Conservation (phyloP, 92 coral and sea anemone species). For the Paragorgia papillata region DNA sequence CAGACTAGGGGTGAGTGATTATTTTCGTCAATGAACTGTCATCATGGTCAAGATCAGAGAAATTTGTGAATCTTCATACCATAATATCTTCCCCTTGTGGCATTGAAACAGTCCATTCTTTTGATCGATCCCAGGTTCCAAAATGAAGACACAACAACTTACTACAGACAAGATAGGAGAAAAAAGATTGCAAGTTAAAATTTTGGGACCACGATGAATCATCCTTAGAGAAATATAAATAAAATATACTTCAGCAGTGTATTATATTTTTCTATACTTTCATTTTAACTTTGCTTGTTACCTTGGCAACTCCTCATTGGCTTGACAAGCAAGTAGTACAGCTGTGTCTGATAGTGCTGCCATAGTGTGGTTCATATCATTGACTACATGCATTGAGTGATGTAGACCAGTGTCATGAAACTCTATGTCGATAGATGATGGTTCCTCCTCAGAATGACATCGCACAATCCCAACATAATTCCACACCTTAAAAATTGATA, state of each 20-base stretch:
- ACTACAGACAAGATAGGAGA: conserved; percentile 43
- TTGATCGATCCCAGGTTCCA: conserved; percentile 97
- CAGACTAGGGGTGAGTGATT: no score
- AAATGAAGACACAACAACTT: conserved; percentile 91
- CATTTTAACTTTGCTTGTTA: conserved; percentile 24
- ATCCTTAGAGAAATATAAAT: no score
- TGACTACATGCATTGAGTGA: conserved; percentile 85
- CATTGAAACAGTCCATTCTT: conserved; percentile 84
- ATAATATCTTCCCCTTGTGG: conserved; percentile 82
- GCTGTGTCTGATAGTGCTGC: conserved; percentile 90
- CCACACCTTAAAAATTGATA: conserved; percentile 71
- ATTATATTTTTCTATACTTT: no score
- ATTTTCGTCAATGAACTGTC: no score
- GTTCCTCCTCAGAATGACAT: conserved; percentile 90
- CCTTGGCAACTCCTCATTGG: conserved; percentile 87
- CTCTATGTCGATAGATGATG: conserved; percentile 92
- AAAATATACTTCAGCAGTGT: no score
- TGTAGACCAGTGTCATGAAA: conserved; percentile 93
- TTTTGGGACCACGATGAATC: background rate
- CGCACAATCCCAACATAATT: conserved; percentile 92
- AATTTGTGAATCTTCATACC: conserved; percentile 53
- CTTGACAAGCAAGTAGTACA: conserved; percentile 80
- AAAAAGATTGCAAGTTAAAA: background rate
- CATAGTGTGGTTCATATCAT: conserved; percentile 93
- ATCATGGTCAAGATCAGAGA: no score